These are phyloP conservation scores for Drosophila pachea DNA, from an alignment of 1,140 invertebrate species.

Conservation along the genomic window DNA sequence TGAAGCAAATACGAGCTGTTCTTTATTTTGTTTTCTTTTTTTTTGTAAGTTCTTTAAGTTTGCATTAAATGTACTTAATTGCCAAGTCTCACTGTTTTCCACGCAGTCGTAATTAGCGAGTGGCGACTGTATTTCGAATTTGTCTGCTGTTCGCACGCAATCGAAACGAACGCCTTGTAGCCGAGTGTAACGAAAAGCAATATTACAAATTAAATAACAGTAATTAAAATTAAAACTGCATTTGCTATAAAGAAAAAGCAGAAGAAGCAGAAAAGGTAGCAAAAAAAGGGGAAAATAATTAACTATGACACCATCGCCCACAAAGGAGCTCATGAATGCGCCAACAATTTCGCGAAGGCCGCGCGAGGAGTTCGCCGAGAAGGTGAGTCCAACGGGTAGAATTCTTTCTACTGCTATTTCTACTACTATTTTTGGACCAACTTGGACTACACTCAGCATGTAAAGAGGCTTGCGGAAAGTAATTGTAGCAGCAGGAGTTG, in stretches of 20 bases:
- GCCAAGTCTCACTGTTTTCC: neutral
- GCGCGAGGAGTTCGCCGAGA: slow-evolving; percentile 75
- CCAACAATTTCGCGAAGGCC: slow-evolving; percentile 72
- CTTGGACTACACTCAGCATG: too few relatives aligned
- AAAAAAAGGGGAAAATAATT: slow-evolving; percentile 2
- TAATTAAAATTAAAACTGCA: slow-evolving; percentile 27
- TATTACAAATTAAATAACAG: slow-evolving; percentile 38
- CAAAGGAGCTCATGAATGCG: slow-evolving; percentile 70
- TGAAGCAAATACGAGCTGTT: too few relatives aligned
- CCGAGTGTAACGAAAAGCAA: slow-evolving; percentile 63
- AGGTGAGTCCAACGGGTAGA: slow-evolving; percentile 48
- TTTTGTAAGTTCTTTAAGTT: neutral
- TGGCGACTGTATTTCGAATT: slow-evolving; percentile 19
- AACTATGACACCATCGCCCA: slow-evolving; percentile 71
- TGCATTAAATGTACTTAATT: slow-evolving; percentile 20
- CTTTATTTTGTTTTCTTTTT: too few relatives aligned
- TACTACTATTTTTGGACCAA: too few relatives aligned
- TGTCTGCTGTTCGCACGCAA: slow-evolving; percentile 38
- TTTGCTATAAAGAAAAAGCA: slow-evolving; percentile 8
- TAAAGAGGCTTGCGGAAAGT: too few relatives aligned
- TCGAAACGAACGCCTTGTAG: slow-evolving; percentile 19
- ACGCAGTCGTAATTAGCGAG: neutral
- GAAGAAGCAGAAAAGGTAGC: neutral
- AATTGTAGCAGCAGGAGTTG: too few relatives aligned
- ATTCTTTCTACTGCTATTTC: too few relatives aligned